A percentile compares a stretch with the other conserved stretches of the same genome.
Evolutionary conservation across 2,797 vertebrate species (phyloP).

Genomic region (Oreortyx pictus): DNA sequence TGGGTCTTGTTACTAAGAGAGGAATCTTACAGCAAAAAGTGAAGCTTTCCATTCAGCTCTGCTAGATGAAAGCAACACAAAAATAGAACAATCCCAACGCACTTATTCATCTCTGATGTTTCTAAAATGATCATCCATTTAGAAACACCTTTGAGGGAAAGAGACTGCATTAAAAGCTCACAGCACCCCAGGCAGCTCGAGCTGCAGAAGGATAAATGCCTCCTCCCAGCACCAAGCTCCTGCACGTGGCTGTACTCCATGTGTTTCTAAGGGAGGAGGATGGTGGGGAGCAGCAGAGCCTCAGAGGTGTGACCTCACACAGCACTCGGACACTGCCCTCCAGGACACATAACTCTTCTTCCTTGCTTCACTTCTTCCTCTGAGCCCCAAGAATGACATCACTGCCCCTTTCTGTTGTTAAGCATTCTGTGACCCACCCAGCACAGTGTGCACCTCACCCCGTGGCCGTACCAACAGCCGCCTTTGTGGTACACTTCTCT

Average conservation of each 20-base stretch:
- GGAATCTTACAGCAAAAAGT: background rate
- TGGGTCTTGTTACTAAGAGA: background rate
- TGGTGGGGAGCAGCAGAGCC: background rate
- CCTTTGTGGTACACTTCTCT: background rate
- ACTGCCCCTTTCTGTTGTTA: background rate
- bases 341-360: background rate
- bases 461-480: fast-evolving
- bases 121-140: background rate
- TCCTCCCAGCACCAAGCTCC: background rate
- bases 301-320: background rate
- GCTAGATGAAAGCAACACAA: background rate
- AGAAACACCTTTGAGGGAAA: background rate
- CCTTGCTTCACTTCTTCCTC: background rate
- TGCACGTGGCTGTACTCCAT: too few relatives aligned
- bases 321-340: background rate
- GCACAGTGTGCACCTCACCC: background rate
- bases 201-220: background rate
- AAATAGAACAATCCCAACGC: background rate
- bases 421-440: background rate
- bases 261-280: background rate
- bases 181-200: background rate
- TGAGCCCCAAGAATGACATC: background rate
- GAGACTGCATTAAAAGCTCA: background rate
- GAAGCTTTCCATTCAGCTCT: background rate
- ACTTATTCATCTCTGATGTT: background rate